A percentile compares a stretch with the other conserved stretches of the same genome.
These are phyloP conservation scores for Semotilus atromaculatus DNA, from an alignment of 2,797 vertebrate genomes.

Conservation along the genomic window DNA sequence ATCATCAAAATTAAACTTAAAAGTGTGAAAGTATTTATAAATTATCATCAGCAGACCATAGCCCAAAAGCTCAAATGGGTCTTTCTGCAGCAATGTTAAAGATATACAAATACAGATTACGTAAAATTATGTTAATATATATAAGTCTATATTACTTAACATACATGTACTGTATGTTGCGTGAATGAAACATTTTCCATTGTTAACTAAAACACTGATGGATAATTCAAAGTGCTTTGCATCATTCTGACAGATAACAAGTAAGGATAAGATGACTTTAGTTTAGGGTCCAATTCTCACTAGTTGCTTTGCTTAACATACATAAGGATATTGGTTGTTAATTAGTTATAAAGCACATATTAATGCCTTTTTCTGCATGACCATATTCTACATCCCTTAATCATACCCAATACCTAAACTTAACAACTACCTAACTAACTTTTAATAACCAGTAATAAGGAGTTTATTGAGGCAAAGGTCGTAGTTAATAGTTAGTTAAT, in stretches of 20 bases:
- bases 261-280: neutral
- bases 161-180: neutral
- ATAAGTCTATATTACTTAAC: neutral
- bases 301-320: no score
- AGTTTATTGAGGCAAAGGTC: no score
- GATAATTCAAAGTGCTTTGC: neutral
- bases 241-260: neutral
- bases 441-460: no score
- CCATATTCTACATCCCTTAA: no score
- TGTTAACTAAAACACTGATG: neutral
- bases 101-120: neutral
- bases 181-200: no score
- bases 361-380: no score
- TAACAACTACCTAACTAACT: no score
- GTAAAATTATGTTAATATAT: neutral
- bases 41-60: neutral
- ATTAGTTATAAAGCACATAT: no score
- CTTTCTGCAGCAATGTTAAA: neutral
- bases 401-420: no score
- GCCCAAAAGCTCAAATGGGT: neutral
- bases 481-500: no score
- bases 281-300: no score
- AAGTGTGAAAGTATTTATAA: neutral
- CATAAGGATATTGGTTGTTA: no score
- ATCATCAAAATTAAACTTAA: neutral